phyloP scores from a whole-genome alignment of 1,140 invertebrate genomes.

The Triops longicaudatus region DNA sequence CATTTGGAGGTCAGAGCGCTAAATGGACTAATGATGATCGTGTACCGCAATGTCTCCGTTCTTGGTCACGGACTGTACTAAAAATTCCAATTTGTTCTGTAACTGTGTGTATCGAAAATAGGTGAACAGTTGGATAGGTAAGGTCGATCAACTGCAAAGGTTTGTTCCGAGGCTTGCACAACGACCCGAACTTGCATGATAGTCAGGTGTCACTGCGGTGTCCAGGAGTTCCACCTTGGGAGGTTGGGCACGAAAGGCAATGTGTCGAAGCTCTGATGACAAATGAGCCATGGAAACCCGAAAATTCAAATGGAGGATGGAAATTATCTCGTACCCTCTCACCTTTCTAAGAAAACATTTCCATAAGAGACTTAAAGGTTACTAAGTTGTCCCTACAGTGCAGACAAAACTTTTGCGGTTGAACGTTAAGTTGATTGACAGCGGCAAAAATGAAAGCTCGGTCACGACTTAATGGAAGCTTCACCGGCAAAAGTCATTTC shows the following conservation, averaged over 20 bases:
- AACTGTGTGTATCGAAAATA: not conserved
- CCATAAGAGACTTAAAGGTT: not conserved
- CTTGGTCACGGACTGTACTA: no score
- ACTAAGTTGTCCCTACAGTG: not conserved
- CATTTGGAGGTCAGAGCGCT: not conserved
- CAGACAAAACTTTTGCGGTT: not conserved
- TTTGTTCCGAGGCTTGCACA: not conserved
- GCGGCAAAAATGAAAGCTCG: not conserved
- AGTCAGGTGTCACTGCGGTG: conserved; percentile 13
- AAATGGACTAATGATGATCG: not conserved
- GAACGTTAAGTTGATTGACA: not conserved
- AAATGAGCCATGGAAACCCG: not conserved
- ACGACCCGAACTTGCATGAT: not conserved
- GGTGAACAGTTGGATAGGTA: not conserved
- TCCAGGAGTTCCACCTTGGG: not conserved
- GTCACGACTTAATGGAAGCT: not conserved
- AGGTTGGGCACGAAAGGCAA: not conserved
- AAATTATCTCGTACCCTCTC: not conserved
- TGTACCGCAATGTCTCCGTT: no score
- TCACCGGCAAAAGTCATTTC: not conserved
- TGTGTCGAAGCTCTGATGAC: not conserved
- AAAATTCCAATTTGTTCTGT: no score
- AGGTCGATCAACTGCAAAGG: not conserved
- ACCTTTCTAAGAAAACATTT: not conserved
- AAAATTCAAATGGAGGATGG: not conserved